A percentile compares a stretch with the other conserved stretches of the same genome.
Evolutionary conservation across 2,113 vertebrate species (phyloP).

Genomic region (Actinemys pallida): DNA sequence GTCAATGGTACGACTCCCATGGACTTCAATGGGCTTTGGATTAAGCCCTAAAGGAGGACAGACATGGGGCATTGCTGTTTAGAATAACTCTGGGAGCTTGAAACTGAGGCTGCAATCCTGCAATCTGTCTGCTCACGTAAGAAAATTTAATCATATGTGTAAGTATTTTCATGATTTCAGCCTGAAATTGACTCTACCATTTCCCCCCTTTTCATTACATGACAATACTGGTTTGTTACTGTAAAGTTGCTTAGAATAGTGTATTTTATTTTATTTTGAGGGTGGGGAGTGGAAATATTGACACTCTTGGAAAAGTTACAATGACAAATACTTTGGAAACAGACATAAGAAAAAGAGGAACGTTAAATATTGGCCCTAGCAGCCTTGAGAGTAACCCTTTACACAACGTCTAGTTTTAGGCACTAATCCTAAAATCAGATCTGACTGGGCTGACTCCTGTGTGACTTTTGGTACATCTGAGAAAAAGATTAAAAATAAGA

Average conservation of each 20-base stretch:
- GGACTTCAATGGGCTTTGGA: not conserved
- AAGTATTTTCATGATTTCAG: not conserved
- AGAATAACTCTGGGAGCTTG: not conserved
- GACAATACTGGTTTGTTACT: not conserved
- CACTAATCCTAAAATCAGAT: not conserved
- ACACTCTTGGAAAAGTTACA: not conserved
- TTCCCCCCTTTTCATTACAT: not conserved
- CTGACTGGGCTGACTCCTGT: not conserved
- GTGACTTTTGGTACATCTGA: not conserved
- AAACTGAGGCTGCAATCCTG: not conserved
- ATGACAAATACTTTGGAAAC: not conserved
- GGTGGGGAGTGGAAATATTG: not conserved
- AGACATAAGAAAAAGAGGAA: not conserved
- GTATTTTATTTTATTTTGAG: not conserved
- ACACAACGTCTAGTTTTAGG: not conserved
- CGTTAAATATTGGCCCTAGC: not conserved
- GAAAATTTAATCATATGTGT: not conserved
- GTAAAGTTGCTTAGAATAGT: not conserved
- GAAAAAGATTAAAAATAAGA: not conserved
- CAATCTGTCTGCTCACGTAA: fast-evolving
- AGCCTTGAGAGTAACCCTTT: not conserved
- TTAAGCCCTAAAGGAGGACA: not conserved
- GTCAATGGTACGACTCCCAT: not conserved
- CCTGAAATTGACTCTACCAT: not conserved
- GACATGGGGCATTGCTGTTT: not conserved